phyloP scores from a whole-genome alignment of 1,140 invertebrate species.

The Teleogryllus occipitalis region DNA sequence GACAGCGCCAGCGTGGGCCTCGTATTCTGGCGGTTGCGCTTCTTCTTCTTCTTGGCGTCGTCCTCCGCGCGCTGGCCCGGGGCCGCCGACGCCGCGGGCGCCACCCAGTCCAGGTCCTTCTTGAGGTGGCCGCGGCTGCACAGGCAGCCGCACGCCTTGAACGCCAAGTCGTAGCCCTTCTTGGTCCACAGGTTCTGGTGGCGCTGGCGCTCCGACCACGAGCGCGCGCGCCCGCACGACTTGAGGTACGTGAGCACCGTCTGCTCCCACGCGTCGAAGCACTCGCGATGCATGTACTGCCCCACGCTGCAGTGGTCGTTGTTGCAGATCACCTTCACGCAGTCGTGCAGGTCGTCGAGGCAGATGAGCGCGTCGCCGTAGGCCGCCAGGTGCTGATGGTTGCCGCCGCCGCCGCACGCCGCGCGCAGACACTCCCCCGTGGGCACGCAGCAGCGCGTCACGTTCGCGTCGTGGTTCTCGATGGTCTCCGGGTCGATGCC shows the following conservation, averaged over 20 bases:
- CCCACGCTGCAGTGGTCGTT: constrained; percentile 83
- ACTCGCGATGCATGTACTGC: constrained; percentile 89
- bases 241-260: constrained; percentile 65
- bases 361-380: constrained; percentile 27
- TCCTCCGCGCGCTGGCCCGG: constrained; percentile 17
- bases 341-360: constrained; percentile 64
- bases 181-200: constrained; percentile 95
- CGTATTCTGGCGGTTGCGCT: constrained; percentile 52
- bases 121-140: constrained; percentile 85
- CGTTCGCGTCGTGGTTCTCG: constrained; percentile 35
- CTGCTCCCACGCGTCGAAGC: constrained; percentile 90
- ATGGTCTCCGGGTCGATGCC: constrained; percentile 32
- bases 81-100: constrained; percentile 41
- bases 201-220: constrained; percentile 88
- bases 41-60: constrained; percentile 64
- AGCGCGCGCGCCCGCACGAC: constrained; percentile 81
- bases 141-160: constrained; percentile 79
- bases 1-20: constrained; percentile 47
- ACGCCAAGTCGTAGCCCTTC: constrained; percentile 90
- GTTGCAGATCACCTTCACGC: constrained; percentile 86
- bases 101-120: constrained; percentile 87
- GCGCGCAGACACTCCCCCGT: constrained; percentile 58
- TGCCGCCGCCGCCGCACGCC: constrained; percentile 40
- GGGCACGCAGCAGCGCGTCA: constrained; percentile 61
- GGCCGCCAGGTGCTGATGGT: constrained; percentile 30